Conservation (phyloP, 1,140 invertebrate genomes). For the Neelides sp. region DNA sequence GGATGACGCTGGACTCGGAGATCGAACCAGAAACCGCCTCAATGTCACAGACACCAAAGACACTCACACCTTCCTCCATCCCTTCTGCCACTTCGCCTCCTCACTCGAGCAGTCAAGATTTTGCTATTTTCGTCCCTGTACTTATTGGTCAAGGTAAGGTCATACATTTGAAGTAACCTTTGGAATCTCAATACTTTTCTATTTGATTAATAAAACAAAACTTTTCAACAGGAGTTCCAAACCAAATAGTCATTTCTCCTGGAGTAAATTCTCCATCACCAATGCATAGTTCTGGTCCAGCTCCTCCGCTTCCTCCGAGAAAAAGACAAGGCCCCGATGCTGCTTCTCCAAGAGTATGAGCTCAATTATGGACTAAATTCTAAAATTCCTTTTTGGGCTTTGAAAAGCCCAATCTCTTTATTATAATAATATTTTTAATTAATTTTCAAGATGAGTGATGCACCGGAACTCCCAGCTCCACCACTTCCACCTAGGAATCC, state of each 20-base stretch:
- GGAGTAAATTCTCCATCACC: conserved; percentile 32
- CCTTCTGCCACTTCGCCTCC: conserved; percentile 33
- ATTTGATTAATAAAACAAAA: conserved; percentile 1
- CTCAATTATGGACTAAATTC: neutral
- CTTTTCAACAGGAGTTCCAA: conserved; percentile 2
- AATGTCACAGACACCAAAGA: conserved; percentile 21
- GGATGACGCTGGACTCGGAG: conserved; percentile 38
- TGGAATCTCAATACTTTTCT: neutral
- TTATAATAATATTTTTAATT: neutral
- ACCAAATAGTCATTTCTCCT: neutral
- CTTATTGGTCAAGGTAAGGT: conserved; percentile 36
- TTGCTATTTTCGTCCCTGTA: conserved; percentile 41
- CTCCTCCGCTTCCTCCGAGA: conserved; percentile 47
- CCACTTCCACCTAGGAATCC: conserved; percentile 25
- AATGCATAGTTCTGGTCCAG: conserved; percentile 37
- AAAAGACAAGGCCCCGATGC: conserved; percentile 40
- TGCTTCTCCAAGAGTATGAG: neutral
- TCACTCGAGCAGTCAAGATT: conserved; percentile 31
- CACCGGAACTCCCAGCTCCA: conserved; percentile 17
- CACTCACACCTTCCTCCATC: conserved; percentile 24
- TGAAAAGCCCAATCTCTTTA: too few species aligned
- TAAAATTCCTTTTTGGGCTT: neutral
- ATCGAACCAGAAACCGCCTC: conserved; percentile 10
- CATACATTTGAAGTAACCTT: neutral
- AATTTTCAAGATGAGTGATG: conserved; percentile 4